Conservation (phyloP, 2,797 vertebrate genomes). For the Micropoecilia bifurca region DNA sequence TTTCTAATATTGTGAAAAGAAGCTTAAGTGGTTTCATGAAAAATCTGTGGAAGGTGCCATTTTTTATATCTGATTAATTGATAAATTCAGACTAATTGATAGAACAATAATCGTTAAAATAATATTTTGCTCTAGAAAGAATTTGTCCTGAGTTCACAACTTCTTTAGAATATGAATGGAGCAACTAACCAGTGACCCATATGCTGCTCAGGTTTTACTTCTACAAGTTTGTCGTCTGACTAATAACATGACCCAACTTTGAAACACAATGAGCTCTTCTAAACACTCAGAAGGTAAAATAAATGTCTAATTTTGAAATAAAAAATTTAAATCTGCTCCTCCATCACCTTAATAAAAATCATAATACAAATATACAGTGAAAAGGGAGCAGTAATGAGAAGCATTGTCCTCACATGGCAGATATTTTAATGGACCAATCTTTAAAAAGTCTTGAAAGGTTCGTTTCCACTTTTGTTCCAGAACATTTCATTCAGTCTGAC, state of each 20-base stretch:
- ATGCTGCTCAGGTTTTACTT: not conserved
- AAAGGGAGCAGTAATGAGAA: not conserved
- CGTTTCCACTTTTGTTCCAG: not conserved
- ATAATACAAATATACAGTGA: not conserved
- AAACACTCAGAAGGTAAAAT: not conserved
- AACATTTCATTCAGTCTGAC: not conserved
- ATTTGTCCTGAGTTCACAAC: no score
- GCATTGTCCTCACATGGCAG: not conserved
- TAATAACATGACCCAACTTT: not conserved
- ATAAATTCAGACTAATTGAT: no score
- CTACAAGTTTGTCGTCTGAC: not conserved
- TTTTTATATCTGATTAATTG: no score
- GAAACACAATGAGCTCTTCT: not conserved
- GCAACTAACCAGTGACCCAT: not conserved
- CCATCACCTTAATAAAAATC: not conserved
- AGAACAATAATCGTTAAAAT: no score
- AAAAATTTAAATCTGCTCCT: not conserved
- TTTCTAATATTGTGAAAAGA: no score
- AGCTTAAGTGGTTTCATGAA: no score
- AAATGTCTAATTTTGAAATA: not conserved
- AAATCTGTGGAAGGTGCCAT: no score
- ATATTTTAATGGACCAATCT: not conserved
- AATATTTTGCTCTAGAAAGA: no score
- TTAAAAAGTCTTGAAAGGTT: not conserved
- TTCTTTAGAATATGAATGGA: not conserved